Conservation (phyloP, 1,140 invertebrate species). For the Diabrotica virgifera region DNA sequence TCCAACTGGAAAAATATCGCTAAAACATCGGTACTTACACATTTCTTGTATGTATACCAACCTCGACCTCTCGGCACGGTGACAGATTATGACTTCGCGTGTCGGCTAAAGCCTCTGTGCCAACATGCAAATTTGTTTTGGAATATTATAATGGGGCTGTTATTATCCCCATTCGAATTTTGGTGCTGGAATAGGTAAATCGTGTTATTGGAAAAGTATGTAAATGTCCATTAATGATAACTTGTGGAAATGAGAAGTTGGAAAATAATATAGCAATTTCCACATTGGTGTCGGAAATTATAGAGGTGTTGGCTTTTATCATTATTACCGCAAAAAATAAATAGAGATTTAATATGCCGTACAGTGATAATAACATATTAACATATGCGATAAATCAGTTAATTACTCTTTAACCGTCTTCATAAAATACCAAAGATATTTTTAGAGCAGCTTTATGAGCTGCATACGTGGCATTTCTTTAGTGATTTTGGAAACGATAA, state of each 20-base stretch:
- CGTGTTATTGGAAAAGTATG: conserved; percentile 18
- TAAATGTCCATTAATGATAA: conserved; percentile 17
- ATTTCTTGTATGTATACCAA: conserved; percentile 4
- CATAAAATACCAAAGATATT: too few species aligned
- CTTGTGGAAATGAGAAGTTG: neutral
- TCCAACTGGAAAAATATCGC: conserved; percentile 15
- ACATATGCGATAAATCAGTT: too few species aligned
- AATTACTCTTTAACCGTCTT: too few species aligned
- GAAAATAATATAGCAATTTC: conserved; percentile 18
- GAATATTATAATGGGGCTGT: conserved; percentile 13
- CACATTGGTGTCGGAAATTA: neutral
- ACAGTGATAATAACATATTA: too few species aligned
- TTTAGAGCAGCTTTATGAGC: too few species aligned
- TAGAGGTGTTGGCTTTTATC: too few species aligned
- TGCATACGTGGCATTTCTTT: too few species aligned
- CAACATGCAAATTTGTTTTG: conserved; percentile 24
- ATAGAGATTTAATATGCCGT: too few species aligned
- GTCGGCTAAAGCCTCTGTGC: conserved; percentile 9
- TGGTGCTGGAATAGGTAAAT: conserved; percentile 3
- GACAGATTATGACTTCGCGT: conserved; percentile 21
- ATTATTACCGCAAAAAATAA: too few species aligned
- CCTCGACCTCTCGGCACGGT: conserved; percentile 2
- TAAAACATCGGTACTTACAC: conserved; percentile 14
- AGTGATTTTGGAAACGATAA: too few species aligned
- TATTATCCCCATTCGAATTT: conserved; percentile 20